Conservation (phyloP, 2,113 vertebrate genomes). For the Laticauda laticaudata region DNA sequence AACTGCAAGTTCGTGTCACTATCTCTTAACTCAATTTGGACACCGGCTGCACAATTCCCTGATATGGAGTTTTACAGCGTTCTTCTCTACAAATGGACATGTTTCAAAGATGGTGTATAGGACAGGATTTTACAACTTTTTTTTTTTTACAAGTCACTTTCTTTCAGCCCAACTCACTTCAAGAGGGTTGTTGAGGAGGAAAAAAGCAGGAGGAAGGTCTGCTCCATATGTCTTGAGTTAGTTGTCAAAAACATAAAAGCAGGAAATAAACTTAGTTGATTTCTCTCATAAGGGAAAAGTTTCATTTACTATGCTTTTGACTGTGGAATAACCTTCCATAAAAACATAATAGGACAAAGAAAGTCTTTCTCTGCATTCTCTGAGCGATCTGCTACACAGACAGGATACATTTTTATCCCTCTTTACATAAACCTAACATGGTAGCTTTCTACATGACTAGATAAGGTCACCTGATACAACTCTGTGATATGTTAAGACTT, state of each 20-base stretch:
- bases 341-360: background rate
- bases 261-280: background rate
- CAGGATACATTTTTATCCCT: background rate
- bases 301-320: background rate
- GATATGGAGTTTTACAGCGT: background rate
- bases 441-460: background rate
- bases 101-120: background rate
- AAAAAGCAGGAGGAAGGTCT: background rate
- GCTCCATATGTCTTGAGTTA: background rate
- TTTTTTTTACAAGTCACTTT: no score
- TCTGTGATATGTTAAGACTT: background rate
- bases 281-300: background rate
- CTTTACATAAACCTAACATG: background rate
- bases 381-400: background rate
- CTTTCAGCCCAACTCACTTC: background rate
- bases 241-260: background rate
- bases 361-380: background rate
- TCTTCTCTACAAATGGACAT: background rate
- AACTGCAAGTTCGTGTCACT: background rate
- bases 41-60: background rate
- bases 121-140: no score
- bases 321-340: background rate
- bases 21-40: background rate
- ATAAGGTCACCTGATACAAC: slow-evolving; percentile 9
- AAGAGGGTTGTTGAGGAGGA: background rate